A percentile compares a stretch with the other conserved stretches of the same genome.
Evolutionary conservation across 1,140 invertebrate species (phyloP).

Genomic region (Drosophila elegans): DNA sequence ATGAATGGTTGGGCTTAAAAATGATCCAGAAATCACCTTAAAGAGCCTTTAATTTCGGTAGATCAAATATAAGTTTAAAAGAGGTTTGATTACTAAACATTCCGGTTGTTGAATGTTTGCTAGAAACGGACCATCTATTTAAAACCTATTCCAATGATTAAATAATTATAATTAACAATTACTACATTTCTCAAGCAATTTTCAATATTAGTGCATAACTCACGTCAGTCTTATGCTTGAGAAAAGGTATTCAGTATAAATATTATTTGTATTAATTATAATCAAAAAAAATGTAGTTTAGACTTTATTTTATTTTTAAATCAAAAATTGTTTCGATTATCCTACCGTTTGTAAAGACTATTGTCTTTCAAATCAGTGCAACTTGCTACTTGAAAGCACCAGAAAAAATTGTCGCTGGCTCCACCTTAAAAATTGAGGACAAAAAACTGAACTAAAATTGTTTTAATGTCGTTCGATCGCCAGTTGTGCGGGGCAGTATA

Average conservation of each 20-base stretch:
- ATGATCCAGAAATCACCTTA: constrained; percentile 1
- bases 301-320: not conserved
- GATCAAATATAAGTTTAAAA: not conserved
- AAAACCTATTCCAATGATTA: too few relatives aligned
- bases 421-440: constrained; percentile 72
- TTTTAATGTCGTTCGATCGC: constrained; percentile 49
- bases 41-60: not conserved
- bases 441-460: constrained; percentile 32
- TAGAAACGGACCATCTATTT: not conserved
- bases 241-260: too few relatives aligned
- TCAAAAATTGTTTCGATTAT: not conserved
- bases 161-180: too few relatives aligned
- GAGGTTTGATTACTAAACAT: not conserved
- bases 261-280: too few relatives aligned
- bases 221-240: too few relatives aligned
- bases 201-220: too few relatives aligned
- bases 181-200: too few relatives aligned
- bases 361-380: constrained; percentile 23
- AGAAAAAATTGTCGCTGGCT: constrained; percentile 52
- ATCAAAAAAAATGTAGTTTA: too few relatives aligned
- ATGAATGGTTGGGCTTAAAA: constrained; percentile 36
- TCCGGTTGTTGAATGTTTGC: not conserved
- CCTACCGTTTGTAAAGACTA: constrained; percentile 21
- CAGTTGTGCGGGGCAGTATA: constrained; percentile 47
- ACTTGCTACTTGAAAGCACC: constrained; percentile 29